These are phyloP conservation scores for Chaetogeoica ovagalla DNA, from an alignment of 2,888 invertebrate species.

Conservation along the genomic window DNA sequence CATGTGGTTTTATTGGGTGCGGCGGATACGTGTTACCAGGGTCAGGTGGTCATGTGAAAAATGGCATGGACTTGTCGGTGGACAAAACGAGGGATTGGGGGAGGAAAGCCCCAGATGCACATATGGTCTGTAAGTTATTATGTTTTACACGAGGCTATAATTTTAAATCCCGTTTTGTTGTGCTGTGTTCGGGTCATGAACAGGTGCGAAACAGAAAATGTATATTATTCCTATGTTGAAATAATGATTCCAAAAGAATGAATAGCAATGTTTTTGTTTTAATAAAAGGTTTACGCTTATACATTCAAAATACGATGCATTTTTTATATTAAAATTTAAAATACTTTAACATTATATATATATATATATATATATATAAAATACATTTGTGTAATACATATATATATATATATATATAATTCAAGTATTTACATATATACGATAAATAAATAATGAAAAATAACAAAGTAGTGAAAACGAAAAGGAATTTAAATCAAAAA, in stretches of 20 bases:
- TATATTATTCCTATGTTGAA: constrained; percentile 35
- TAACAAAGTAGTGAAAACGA: too few species aligned
- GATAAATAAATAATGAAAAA: too few species aligned
- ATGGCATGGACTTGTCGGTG: constrained; percentile 45
- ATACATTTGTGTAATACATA: not conserved
- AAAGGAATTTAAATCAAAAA: too few species aligned
- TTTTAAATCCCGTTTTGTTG: constrained; percentile 45
- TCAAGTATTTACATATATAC: too few species aligned
- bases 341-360: not conserved
- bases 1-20: constrained; percentile 20
- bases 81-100: constrained; percentile 3
- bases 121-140: constrained; percentile 44
- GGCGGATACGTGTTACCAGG: constrained; percentile 6
- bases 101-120: constrained; percentile 33
- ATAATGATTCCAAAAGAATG: constrained; percentile 37
- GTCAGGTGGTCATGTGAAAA: constrained; percentile 42
- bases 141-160: constrained; percentile 47
- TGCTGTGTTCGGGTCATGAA: constrained; percentile 37
- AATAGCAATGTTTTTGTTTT: constrained; percentile 17
- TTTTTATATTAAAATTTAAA: not conserved
- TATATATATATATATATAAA: not conserved
- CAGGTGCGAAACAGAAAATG: constrained; percentile 47
- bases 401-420: too few species aligned
- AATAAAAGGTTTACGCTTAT: not conserved
- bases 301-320: not conserved